Evolutionary conservation across 2,888 invertebrate species (phyloP).

Genomic region (Oscheius sp.): DNA sequence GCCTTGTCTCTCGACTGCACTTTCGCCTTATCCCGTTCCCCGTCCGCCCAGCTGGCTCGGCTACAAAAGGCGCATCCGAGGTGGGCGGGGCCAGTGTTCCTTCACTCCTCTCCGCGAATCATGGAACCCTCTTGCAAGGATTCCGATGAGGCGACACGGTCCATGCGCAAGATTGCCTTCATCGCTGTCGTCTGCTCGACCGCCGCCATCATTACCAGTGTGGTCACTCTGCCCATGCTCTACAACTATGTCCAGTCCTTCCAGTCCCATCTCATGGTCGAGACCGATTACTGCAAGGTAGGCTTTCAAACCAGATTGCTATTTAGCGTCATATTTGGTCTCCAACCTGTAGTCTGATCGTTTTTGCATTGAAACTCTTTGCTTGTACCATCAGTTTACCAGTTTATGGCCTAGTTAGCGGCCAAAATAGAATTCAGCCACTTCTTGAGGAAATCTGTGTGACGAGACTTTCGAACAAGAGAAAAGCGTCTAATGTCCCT

Average conservation of each 20-base stretch:
- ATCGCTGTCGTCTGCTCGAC: constrained; percentile 67
- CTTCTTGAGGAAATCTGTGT: too few relatives aligned
- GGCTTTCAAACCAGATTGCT: background rate
- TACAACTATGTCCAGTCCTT: constrained; percentile 68
- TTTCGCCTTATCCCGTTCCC: constrained; percentile 27
- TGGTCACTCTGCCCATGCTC: constrained; percentile 68
- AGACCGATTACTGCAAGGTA: constrained; percentile 69
- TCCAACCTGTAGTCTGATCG: too few relatives aligned
- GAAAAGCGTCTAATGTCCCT: too few relatives aligned
- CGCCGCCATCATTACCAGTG: constrained; percentile 64
- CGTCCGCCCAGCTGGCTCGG: background rate
- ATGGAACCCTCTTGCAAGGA: constrained; percentile 49
- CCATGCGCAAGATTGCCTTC: constrained; percentile 65
- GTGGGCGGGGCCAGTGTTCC: constrained; percentile 19
- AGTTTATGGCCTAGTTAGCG: too few relatives aligned
- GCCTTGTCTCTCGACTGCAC: constrained; percentile 36
- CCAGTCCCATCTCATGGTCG: constrained; percentile 66
- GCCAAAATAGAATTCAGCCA: too few relatives aligned
- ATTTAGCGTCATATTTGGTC: too few relatives aligned
- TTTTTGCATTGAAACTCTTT: too few relatives aligned
- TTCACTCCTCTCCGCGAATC: background rate
- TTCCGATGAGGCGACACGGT: constrained; percentile 49
- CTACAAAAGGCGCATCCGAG: constrained; percentile 26
- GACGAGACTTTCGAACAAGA: too few relatives aligned
- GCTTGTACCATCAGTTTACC: too few relatives aligned